Evolutionary conservation across 2,113 vertebrate genomes (phyloP).

Genomic region (Microcebus ravelobensis): DNA sequence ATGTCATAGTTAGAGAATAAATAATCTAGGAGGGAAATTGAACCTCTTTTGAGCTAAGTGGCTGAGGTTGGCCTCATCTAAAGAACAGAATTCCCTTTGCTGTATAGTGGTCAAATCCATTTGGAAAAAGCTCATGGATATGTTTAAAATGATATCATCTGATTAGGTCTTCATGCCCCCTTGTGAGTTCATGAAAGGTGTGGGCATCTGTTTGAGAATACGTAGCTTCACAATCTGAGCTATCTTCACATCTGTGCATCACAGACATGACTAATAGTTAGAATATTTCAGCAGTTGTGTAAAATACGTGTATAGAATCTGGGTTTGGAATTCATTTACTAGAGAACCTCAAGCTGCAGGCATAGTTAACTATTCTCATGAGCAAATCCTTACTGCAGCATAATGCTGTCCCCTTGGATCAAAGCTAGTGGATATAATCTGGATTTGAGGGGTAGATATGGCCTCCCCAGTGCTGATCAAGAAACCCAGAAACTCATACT

Average conservation of each 20-base stretch:
- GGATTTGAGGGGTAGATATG: background rate
- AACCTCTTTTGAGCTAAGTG: background rate
- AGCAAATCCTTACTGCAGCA: background rate
- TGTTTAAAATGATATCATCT: background rate
- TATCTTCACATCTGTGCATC: background rate
- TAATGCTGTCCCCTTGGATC: background rate
- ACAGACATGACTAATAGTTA: background rate
- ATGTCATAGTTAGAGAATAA: background rate
- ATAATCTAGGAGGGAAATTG: background rate
- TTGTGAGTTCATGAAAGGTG: too few relatives aligned
- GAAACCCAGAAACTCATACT: accelerated
- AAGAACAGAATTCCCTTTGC: background rate
- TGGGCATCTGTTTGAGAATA: background rate
- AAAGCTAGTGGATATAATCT: accelerated
- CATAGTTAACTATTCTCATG: background rate
- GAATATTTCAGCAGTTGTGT: background rate
- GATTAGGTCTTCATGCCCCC: too few relatives aligned
- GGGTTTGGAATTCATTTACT: too few relatives aligned
- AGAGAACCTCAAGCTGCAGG: background rate
- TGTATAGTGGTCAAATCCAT: background rate
- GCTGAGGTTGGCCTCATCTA: accelerated
- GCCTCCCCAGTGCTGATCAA: background rate
- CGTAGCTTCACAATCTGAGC: background rate
- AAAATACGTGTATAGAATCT: background rate
- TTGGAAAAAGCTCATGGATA: background rate